phyloP scores from a whole-genome alignment of 2,888 invertebrate genomes.

The Conus canariensis region DNA sequence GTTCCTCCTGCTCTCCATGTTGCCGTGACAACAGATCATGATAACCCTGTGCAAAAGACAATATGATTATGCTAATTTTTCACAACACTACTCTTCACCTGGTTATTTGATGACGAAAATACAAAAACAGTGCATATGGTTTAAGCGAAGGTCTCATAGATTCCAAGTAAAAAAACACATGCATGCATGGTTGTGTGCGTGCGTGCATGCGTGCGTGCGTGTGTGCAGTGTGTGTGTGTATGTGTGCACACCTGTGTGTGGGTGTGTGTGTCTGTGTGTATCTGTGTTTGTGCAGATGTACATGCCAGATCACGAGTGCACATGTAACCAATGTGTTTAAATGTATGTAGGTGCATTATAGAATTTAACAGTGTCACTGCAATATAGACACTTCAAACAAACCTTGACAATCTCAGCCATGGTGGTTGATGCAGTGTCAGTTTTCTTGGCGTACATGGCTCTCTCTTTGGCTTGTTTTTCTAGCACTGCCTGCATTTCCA shows the following conservation, averaged over 20 bases:
- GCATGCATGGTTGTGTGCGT: background rate
- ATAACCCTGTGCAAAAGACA: conserved; percentile 61
- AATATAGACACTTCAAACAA: conserved; percentile 46
- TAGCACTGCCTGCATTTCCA: conserved; percentile 58
- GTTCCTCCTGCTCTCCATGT: conserved; percentile 64
- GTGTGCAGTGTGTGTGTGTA: background rate
- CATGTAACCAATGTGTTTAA: no score
- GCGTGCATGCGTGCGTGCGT: background rate
- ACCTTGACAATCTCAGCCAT: conserved; percentile 67
- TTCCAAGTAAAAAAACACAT: no score
- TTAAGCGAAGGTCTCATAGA: background rate
- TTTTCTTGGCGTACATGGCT: conserved; percentile 58
- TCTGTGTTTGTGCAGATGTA: background rate
- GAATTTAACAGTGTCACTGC: no score
- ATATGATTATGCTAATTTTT: background rate
- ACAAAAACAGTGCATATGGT: no score
- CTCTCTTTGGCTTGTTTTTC: conserved; percentile 69
- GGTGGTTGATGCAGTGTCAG: conserved; percentile 58
- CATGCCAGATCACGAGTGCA: background rate
- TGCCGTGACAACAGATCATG: conserved; percentile 68
- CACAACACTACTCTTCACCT: no score
- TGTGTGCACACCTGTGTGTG: background rate
- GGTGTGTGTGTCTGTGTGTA: background rate
- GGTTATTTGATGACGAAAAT: no score
- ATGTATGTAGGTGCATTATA: no score